Evolutionary conservation across 1,140 invertebrate genomes (phyloP), one percentile per base, ranked within the genome.

Genomic region (Tribolium madens): DNA sequence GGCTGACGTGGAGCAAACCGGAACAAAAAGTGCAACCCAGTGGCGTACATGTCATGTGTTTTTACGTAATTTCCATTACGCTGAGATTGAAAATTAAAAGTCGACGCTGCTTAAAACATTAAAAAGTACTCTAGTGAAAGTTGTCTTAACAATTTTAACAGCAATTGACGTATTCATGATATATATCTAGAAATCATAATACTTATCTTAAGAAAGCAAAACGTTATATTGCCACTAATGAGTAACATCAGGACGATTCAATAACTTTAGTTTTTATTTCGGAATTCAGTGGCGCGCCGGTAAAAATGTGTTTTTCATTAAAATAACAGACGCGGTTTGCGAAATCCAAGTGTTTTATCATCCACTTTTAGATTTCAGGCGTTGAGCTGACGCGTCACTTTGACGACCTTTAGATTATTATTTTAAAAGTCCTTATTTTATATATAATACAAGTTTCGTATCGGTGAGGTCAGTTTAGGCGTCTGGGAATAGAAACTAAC

Each of bases 301-400:
- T 42, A 42, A 42, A 42, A 42, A 42, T 42, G 36, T 42, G 36
- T 42, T 42, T 42, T 42, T 42, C 36, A 42, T 42, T 42, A 42
- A 42, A 42, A 42, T 42, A 42, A 42, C 36, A 42, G 36, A 42
- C 36, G 36, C 36, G 7, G 7, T n/a, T 42, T 50, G 48, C 12
- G 12, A 50, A 21, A 57, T 21, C 21, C n/a, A n/a, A 33, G 26
- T 33, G 14, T 13, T 64, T 64, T 64, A 33, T 64, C 57, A 12
- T n/a, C 26, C 36, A 64, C 57, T 64, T 64, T 64, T 64, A 64
- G 57, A 64, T 64, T 64, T 64, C 21, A 64, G 57, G 57, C 26
- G n/a, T 64, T 12, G 12, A 33, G n/a, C 36, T 42, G 36, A 42
- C 36, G 36, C 36, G 36, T 42, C 36, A 42, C n/a, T 42, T 42